Conservation (phyloP, 2,797 vertebrate genomes). For the Valencia hispanica region DNA sequence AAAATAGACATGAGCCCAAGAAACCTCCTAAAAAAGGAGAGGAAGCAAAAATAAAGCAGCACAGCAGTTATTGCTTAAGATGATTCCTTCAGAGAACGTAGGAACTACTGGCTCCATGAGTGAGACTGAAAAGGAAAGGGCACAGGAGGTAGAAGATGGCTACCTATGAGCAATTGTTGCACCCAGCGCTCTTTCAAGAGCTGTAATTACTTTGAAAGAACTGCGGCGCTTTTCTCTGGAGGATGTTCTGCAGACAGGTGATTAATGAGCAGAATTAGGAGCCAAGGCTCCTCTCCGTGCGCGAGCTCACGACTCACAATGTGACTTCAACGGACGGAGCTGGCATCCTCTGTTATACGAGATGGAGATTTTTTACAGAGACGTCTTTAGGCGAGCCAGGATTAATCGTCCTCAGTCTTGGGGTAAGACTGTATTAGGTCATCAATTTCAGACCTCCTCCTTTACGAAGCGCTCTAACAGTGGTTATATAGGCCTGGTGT, state of each 20-base stretch:
- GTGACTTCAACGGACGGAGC: slow-evolving; percentile 51
- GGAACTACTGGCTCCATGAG: slow-evolving; percentile 5
- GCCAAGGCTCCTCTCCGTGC: slow-evolving; percentile 48
- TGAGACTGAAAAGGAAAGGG: slow-evolving; percentile 30
- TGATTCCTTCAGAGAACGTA: slow-evolving; percentile 41
- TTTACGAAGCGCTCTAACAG: slow-evolving; percentile 53
- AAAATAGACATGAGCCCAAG: slow-evolving; percentile 63
- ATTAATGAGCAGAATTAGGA: slow-evolving; percentile 74
- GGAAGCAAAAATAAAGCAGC: slow-evolving; percentile 46
- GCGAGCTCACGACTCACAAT: slow-evolving; percentile 52
- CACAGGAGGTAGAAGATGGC: slow-evolving; percentile 53
- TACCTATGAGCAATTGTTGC: slow-evolving; percentile 62
- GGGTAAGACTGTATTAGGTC: slow-evolving; percentile 42
- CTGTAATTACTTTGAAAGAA: slow-evolving; percentile 65
- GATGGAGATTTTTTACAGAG: slow-evolving; percentile 27
- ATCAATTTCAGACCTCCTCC: slow-evolving; percentile 52
- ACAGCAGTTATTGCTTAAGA: slow-evolving; percentile 23
- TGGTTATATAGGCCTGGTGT: slow-evolving; percentile 46
- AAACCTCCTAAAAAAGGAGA: slow-evolving; percentile 24
- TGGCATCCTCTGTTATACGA: slow-evolving; percentile 52
- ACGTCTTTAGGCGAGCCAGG: slow-evolving; percentile 44
- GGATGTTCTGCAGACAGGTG: slow-evolving; percentile 63
- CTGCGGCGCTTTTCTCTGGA: slow-evolving; percentile 46
- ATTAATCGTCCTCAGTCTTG: slow-evolving; percentile 55
- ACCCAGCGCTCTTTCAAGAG: slow-evolving; percentile 60